These are phyloP conservation scores for Tachina grossa DNA, from an alignment of 2,888 invertebrate genomes.

Conservation along the genomic window DNA sequence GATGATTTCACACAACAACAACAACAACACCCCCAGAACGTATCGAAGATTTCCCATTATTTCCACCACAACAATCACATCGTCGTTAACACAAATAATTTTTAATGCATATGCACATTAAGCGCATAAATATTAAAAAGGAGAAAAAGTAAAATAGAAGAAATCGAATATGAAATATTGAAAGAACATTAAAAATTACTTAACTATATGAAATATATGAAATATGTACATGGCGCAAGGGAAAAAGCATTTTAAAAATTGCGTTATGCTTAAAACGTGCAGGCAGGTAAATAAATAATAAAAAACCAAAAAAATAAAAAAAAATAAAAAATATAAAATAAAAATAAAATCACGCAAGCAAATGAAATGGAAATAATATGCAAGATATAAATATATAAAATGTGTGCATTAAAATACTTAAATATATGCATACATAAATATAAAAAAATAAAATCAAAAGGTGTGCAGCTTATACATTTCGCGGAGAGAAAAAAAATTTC, in stretches of 20 bases:
- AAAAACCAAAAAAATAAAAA: slow-evolving; percentile 5
- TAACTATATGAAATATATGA: slow-evolving; percentile 7
- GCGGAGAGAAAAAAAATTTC: not conserved
- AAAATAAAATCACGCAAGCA: slow-evolving; percentile 30
- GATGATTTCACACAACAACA: slow-evolving; percentile 26
- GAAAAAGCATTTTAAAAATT: not conserved
- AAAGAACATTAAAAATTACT: slow-evolving; percentile 45
- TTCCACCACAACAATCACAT: slow-evolving; percentile 34
- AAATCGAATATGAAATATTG: slow-evolving; percentile 26
- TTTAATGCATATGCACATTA: slow-evolving; percentile 44
- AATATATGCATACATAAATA: slow-evolving; percentile 3
- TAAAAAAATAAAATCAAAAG: slow-evolving; percentile 42
- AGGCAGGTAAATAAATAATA: slow-evolving; percentile 29
- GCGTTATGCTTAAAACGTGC: slow-evolving; percentile 33
- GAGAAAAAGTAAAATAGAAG: not conserved
- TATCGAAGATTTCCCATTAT: slow-evolving; percentile 24
- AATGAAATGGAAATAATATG: slow-evolving; percentile 56
- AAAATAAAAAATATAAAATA: not conserved
- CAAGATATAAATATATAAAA: slow-evolving; percentile 9
- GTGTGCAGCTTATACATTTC: slow-evolving; percentile 58
- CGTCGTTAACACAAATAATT: not conserved
- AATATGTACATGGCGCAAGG: not conserved
- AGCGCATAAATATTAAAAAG: slow-evolving; percentile 32
- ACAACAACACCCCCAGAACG: slow-evolving; percentile 5
- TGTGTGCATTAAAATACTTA: slow-evolving; percentile 10